Percentiles rank a stretch among this genome's conserved stretches.
Evolutionary conservation across 1,140 invertebrate genomes (phyloP).

Genomic region (Globodera rostochiensis): DNA sequence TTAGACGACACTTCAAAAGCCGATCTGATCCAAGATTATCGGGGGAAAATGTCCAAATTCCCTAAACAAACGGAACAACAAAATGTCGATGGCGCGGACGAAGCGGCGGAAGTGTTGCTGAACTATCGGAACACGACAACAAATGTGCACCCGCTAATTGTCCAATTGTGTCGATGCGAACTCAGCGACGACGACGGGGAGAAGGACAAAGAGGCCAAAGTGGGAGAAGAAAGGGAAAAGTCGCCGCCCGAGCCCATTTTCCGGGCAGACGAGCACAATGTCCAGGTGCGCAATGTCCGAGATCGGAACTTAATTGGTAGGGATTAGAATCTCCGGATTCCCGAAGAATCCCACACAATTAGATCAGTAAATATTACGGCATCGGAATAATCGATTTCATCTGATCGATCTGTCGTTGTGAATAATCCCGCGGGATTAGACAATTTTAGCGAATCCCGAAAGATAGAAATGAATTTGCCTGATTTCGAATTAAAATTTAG

Average conservation of each 20-base stretch:
- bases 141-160: constrained; percentile 27
- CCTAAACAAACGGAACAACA: too few relatives aligned
- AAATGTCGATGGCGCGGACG: too few relatives aligned
- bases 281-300: constrained; percentile 18
- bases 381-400: too few relatives aligned
- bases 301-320: not conserved
- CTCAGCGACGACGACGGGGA: not conserved
- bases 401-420: too few relatives aligned
- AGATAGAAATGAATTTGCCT: not conserved
- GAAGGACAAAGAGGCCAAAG: constrained; percentile 13
- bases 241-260: constrained; percentile 37
- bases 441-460: not conserved
- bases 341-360: too few relatives aligned
- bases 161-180: constrained; percentile 27
- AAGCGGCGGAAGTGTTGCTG: not conserved
- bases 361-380: too few relatives aligned
- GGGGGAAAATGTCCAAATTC: not conserved
- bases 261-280: constrained; percentile 42
- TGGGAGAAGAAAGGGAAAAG: constrained; percentile 6
- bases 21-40: too few relatives aligned
- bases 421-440: too few relatives aligned
- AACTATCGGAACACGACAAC: constrained; percentile 25
- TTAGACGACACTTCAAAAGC: too few relatives aligned
- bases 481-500: constrained; percentile 34
- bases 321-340: too few relatives aligned